Evolutionary conservation across 2,113 vertebrate species (phyloP).

Genomic region (Tylochromis polylepis): DNA sequence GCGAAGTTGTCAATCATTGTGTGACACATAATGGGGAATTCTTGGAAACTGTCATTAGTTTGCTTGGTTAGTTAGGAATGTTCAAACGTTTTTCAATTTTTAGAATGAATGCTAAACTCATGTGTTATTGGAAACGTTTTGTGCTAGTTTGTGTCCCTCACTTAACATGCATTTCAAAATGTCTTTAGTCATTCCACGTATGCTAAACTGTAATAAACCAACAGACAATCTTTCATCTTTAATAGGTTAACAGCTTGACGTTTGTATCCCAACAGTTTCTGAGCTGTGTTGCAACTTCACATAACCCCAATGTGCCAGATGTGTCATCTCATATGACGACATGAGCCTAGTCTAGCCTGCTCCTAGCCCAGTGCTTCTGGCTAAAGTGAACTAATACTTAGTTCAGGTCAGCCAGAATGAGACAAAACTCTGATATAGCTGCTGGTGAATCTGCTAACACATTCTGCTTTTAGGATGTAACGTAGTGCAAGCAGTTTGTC

Average conservation of each 20-base stretch:
- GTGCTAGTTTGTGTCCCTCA: rapidly evolving
- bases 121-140: neutral
- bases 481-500: neutral
- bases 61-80: rapidly evolving
- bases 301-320: neutral
- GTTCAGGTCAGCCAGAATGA: neutral
- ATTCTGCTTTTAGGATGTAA: neutral
- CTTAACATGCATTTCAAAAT: neutral
- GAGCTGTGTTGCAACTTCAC: neutral
- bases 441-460: rapidly evolving
- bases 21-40: neutral
- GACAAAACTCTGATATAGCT: neutral
- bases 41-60: neutral
- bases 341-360: neutral
- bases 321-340: neutral
- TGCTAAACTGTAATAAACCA: neutral
- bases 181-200: neutral
- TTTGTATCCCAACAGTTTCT: neutral
- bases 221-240: neutral
- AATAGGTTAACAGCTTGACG: neutral
- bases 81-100: neutral
- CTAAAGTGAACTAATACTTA: neutral
- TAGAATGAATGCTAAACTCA: neutral
- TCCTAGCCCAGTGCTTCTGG: neutral
- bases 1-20: neutral